phyloP scores from a whole-genome alignment of 2,888 invertebrate species.

The Chrysotoxum bicinctum region DNA sequence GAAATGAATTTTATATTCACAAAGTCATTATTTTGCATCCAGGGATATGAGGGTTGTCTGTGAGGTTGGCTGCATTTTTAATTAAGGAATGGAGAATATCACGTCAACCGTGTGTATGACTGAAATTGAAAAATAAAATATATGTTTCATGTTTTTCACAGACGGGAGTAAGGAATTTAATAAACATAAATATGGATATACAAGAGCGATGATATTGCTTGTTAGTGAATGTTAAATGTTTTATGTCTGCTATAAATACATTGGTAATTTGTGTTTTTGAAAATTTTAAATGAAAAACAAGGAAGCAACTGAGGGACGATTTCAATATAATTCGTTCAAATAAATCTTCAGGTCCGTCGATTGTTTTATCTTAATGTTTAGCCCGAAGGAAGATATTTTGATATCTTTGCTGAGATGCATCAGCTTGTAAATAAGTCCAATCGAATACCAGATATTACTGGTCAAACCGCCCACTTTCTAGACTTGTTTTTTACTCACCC shows the following conservation, averaged over 20 bases:
- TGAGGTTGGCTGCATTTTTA: conserved; percentile 62
- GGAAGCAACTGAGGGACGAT: too few species aligned
- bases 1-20: conserved; percentile 71
- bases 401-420: too few species aligned
- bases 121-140: conserved; percentile 7
- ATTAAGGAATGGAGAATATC: conserved; percentile 58
- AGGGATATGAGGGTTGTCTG: conserved; percentile 43
- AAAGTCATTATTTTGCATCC: conserved; percentile 54
- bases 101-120: conserved; percentile 42
- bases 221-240: neutral
- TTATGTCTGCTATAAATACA: neutral
- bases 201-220: neutral
- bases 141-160: conserved; percentile 1
- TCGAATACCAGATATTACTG: too few species aligned
- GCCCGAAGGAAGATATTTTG: too few species aligned
- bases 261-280: too few species aligned
- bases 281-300: too few species aligned
- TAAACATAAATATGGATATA: neutral
- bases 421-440: too few species aligned
- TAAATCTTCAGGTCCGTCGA: too few species aligned
- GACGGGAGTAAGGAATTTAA: conserved; percentile 14
- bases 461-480: too few species aligned
- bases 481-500: too few species aligned
- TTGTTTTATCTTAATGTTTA: too few species aligned
- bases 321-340: too few species aligned